Conservation (phyloP, 2,888 invertebrate species). For the Volucella inflata region DNA sequence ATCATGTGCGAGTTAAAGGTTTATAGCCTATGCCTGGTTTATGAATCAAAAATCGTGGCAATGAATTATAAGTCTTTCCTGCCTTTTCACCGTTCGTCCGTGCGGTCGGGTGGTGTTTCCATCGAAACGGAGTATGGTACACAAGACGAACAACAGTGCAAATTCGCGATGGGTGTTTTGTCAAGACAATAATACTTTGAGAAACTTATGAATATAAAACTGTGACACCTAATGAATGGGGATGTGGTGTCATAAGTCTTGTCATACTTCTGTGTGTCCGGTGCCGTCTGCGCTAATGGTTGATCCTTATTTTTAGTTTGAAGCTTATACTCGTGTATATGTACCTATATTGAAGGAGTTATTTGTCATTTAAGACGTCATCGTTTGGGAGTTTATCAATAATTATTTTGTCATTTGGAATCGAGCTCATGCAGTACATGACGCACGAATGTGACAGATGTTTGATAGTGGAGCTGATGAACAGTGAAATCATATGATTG, state of each 20-base stretch:
- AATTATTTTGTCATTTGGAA: too few relatives aligned
- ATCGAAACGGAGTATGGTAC: constrained; percentile 41
- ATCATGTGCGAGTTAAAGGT: constrained; percentile 68
- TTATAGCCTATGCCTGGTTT: constrained; percentile 38
- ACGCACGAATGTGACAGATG: too few relatives aligned
- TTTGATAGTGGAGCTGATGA: too few relatives aligned
- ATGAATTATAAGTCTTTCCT: constrained; percentile 51
- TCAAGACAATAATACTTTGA: constrained; percentile 23
- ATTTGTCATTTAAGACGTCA: too few relatives aligned
- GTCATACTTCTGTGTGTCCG: too few relatives aligned
- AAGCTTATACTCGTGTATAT: too few relatives aligned
- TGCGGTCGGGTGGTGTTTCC: constrained; percentile 19
- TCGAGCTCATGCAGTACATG: too few relatives aligned
- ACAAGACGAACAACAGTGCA: constrained; percentile 9
- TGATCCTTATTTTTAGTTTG: too few relatives aligned
- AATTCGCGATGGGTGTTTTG: constrained; percentile 22
- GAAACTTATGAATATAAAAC: background rate
- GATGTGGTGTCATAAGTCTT: background rate
- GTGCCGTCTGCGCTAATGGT: too few relatives aligned
- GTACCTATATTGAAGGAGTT: too few relatives aligned
- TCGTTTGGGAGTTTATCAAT: too few relatives aligned
- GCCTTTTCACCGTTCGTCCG: background rate
- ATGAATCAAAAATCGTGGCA: constrained; percentile 67
- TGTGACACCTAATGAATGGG: background rate
- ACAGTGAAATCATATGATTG: too few relatives aligned